Percentiles rank a stretch among this genome's conserved stretches.
Evolutionary conservation across 2,888 invertebrate genomes (phyloP).

Genomic region (Tridacna crocea): DNA sequence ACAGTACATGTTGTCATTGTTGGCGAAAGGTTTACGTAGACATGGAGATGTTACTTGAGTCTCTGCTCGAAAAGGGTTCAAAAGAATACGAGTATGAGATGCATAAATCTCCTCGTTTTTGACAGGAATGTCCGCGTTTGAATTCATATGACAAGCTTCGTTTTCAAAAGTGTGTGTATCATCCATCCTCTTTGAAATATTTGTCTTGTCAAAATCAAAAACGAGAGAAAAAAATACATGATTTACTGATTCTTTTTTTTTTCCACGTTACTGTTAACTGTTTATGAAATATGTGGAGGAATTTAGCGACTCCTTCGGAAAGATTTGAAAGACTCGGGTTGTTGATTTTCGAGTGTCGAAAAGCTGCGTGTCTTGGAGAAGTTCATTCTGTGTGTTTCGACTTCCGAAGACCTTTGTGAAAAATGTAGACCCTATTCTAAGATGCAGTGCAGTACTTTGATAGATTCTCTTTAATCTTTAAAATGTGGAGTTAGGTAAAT

Average conservation of each 20-base stretch:
- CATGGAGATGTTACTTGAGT: background rate
- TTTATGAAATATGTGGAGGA: no score
- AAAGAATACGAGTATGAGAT: slow-evolving; percentile 1
- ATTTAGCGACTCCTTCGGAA: no score
- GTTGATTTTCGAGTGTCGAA: no score
- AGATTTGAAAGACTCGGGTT: no score
- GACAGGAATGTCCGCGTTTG: slow-evolving; percentile 26
- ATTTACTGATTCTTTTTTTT: slow-evolving; percentile 16
- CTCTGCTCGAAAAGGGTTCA: background rate
- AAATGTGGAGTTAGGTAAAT: no score
- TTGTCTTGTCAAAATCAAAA: slow-evolving; percentile 30
- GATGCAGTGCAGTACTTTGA: no score
- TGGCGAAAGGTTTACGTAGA: background rate
- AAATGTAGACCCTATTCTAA: no score
- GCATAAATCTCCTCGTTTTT: slow-evolving; percentile 29
- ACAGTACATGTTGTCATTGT: background rate
- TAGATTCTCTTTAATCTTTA: no score
- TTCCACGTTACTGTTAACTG: no score
- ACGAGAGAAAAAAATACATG: slow-evolving; percentile 22
- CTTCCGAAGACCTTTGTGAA: no score
- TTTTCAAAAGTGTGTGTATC: background rate
- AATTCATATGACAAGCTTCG: slow-evolving; percentile 1
- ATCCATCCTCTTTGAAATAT: slow-evolving; percentile 21
- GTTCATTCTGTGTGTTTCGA: no score
- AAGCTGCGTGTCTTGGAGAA: no score